These are phyloP conservation scores for Barypeithes pellucidus DNA, from an alignment of 2,888 invertebrate genomes.

Conservation along the genomic window DNA sequence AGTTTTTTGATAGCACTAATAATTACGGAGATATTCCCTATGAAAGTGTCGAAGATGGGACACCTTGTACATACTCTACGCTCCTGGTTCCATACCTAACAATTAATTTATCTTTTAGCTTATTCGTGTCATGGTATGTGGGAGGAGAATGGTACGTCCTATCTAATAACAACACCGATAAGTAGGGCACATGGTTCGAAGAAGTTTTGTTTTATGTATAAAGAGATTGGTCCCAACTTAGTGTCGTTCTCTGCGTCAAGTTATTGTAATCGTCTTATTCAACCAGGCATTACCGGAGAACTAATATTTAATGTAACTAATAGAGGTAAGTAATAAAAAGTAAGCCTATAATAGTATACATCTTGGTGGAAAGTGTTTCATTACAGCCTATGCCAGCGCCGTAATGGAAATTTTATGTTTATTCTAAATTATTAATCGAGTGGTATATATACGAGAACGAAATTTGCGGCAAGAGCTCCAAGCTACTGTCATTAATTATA, in stretches of 20 bases:
- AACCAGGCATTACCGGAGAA: constrained; percentile 73
- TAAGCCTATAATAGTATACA: too few species aligned
- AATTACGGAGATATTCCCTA: too few species aligned
- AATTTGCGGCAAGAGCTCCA: too few species aligned
- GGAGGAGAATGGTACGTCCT: constrained; percentile 90
- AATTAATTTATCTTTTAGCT: constrained; percentile 72
- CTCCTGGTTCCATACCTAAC: neutral
- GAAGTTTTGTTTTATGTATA: constrained; percentile 85
- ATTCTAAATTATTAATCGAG: too few species aligned
- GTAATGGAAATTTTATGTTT: too few species aligned
- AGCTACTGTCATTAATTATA: too few species aligned
- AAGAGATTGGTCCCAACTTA: constrained; percentile 73
- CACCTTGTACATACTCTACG: too few species aligned
- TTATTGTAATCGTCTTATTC: constrained; percentile 76
- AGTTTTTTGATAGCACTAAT: too few species aligned
- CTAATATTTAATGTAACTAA: constrained; percentile 82
- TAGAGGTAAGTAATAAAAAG: constrained; percentile 76
- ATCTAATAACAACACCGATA: constrained; percentile 86
- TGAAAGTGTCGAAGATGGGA: too few species aligned
- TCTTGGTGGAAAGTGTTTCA: too few species aligned
- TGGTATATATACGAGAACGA: too few species aligned
- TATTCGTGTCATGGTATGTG: constrained; percentile 93
- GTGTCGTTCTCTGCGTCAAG: constrained; percentile 77
- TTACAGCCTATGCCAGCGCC: too few species aligned
- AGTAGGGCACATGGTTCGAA: constrained; percentile 79